Evolutionary conservation across 2,797 vertebrate species (phyloP), one percentile per base, ranked within the genome.

Genomic region (Brachyalestes nurse): DNA sequence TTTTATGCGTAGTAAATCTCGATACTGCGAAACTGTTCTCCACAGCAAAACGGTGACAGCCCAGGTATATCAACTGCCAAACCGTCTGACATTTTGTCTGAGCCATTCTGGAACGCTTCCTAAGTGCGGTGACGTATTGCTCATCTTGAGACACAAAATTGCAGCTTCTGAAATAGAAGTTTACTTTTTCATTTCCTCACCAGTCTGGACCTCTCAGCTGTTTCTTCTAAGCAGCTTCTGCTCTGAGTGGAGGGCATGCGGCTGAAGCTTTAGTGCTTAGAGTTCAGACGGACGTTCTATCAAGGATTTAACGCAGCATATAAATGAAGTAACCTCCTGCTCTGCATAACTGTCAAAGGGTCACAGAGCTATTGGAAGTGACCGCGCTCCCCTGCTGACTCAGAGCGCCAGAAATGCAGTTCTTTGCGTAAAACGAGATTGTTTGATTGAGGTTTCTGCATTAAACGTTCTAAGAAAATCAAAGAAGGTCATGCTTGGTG

Each of bases 361-460:
- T 64, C 38, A 77, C 61, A 51, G 75, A 82, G 25, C 45, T 55
- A 79, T 75, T 9, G 42, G 40, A 85, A 28, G 55, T 61, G 75
- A 77, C 57, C n/a, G 38, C 64, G 60, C 40, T 80, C 70, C 81
- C 19, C 40, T 84, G 88, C 77, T 84, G 84, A 87, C 81, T 82
- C 83, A 51, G 65, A 57, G 60, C 45, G 42, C 58, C 65, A 53
- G 16, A 23, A 74, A 49, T 72, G 55, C 23, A 58, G 28, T 75
- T 66, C 25, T 73, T 69, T 82, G 81, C 79, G 76, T 76, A 78
- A 82, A 74, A 62, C 60, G 72, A 73, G n/a, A 62, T 34, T 4
- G 51, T 47, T 23, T 19, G 38, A 65, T 74, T 81, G 76, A 57
- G 17, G 61, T 73, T 78, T 49, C 14, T 34, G 34, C 40, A 51